Base-by-base conservation (phyloP, 2,113 vertebrate species). In the Struthidea cinerea region DNA sequence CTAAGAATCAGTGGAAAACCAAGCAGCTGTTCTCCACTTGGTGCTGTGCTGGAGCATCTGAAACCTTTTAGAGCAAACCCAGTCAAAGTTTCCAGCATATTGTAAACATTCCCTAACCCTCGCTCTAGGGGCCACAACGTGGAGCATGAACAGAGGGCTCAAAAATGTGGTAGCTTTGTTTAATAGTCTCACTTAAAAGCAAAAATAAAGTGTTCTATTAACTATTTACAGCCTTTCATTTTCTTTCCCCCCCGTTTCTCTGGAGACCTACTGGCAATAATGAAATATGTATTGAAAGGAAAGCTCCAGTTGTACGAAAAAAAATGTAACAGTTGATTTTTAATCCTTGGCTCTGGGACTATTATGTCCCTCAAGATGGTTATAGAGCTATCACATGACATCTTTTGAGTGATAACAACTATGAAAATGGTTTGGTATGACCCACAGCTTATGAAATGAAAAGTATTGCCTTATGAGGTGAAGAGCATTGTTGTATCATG, bases 101-200 rank as follows among this genome's bases (percentile, higher is more conserved):
- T 97, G 96, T 97, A 95, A 98, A 97, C 96, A 98, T 98, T 97
- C 97, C 96, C 94, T 89, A 84, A 89, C 96, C 92, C 89, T 96
- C 69, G 12, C 94, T 97, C 94, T 81, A 41, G 88, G 96, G 94
- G 91, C 93, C 95, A 90, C 68, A 44, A 65, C 56, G 75, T 87
- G 96, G 93, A 96, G 92, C 74, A 71, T 61, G 77, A 96, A 81
- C 84, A 94, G 93, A 91, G 94, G 87, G 91, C 92, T 76, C 76
- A 94, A 65, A 95, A 52, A 81, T 86, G 89, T 28, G 77, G 96
- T 88, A 93, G 89, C 96, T 95, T 94, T 95, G 89, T 91, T 97
- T 96, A 97, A 95, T 90, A 90, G 95, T 78, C 73, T 94, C 91
- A 73, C 91, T 95, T 95, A 82, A 96, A 96, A 92, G 93, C 74